A percentile compares a stretch with the other conserved stretches of the same genome.
phyloP scores from a whole-genome alignment of 1,140 invertebrate genomes.

The Ooceraea biroi region DNA sequence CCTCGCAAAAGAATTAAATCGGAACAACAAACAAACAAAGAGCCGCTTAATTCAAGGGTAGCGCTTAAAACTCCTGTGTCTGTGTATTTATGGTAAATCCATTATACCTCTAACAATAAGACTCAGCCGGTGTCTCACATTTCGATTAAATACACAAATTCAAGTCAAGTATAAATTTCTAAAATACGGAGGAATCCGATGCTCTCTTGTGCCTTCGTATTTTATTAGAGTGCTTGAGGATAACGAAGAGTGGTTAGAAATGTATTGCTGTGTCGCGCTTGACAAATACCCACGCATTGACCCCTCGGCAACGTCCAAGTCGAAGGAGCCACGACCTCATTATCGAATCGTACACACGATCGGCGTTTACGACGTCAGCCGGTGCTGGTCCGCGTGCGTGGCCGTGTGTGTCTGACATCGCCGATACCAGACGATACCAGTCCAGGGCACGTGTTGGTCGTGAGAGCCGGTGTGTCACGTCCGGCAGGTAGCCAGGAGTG shows the following conservation, averaged over 20 bases:
- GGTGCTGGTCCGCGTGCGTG: constrained; percentile 40
- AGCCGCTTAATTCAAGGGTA: constrained; percentile 61
- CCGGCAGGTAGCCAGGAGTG: constrained; percentile 69
- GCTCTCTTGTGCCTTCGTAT: background rate
- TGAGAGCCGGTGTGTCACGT: constrained; percentile 70
- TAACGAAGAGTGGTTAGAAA: background rate
- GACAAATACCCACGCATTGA: constrained; percentile 36
- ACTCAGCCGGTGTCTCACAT: background rate
- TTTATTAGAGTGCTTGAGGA: background rate
- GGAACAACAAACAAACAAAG: constrained; percentile 75
- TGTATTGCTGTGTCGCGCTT: background rate
- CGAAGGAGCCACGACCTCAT: constrained; percentile 59
- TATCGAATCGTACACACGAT: constrained; percentile 68
- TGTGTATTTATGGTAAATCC: constrained; percentile 9
- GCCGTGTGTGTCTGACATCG: constrained; percentile 58
- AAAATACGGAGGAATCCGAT: background rate
- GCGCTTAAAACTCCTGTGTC: background rate
- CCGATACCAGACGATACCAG: constrained; percentile 69
- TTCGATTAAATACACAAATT: background rate
- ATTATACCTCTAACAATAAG: background rate
- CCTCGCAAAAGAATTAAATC: constrained; percentile 73
- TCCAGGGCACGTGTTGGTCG: constrained; percentile 68
- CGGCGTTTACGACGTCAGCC: constrained; percentile 48
- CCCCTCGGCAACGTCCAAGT: background rate
- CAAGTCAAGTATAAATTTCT: constrained; percentile 7